Evolutionary conservation across 1,140 invertebrate genomes (phyloP), one percentile per base, ranked within the genome.

Genomic region (Chlorops oryzae): DNA sequence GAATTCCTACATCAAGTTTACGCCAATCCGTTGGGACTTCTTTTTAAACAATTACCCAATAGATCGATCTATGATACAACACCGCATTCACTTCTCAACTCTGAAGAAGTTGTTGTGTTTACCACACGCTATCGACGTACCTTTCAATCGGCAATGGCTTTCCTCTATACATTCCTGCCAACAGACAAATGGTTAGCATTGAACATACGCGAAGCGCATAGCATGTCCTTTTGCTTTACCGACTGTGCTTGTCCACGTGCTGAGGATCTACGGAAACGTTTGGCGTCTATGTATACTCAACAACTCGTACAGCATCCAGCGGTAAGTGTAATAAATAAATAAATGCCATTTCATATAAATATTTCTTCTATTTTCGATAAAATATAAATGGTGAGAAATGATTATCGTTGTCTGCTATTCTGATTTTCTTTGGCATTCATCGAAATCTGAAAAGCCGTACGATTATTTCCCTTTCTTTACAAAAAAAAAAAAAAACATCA

Each of bases 101-200:
- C 73, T 58, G 80, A 82, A 17, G 83, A 89, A 47, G 74, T 91
- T 20, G 69, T 85, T 20, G 77, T 88, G 3, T 88, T 85, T 61
- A 88, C 86, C 50, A 96, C 92, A 0, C 78, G 85, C 28, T 92
- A 91, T 69, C 76, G 87, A 6, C 79, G 92, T 59, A 96, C 92
- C 10, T 90, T 90, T 56, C 92, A 96, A 70, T 94, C 90, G 62
- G 84, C 85, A 4, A 72, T 92, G 28, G 88, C 89, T 2, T 77
- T 92, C 52, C 65, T 92, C 10, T 92, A 84, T 74, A 81, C 85
- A 0, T 79, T 90, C 50, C 68, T 92, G 18, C 80, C 85, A 10
- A 73, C 76, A 4, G 73, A 70, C 6, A 77, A 73, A 45, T 70
- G 67, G 66, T 24, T 69, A 23, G 55, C 55, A 0, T 34, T 72